These are phyloP conservation scores for mouse (Mus musculus) DNA, from an alignment of 2,113 vertebrate genomes.

Conservation along the genomic window GRCm39 chr10:119229501-119230000, in stretches of 20 bases:
- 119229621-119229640: too few species aligned
- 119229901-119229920: background rate
- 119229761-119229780: too few species aligned
- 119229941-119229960: background rate
- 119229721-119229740: too few species aligned
- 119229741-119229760: too few species aligned
- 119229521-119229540: background rate
- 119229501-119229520: background rate
- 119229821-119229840: background rate
- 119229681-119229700: too few species aligned
- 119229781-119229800: too few species aligned
- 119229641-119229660: too few species aligned
- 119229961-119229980: background rate
- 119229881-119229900: background rate
- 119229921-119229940: background rate
- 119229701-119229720: too few species aligned
- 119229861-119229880: background rate
- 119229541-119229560: too few species aligned
- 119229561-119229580: background rate
- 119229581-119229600: background rate
- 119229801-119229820: background rate
- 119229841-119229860: background rate
- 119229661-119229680: too few species aligned
- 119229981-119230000: background rate
- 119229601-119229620: background rate